These are phyloP conservation scores for Sebastes minor DNA, from an alignment of 2,797 vertebrate species.

Conservation along the genomic window DNA sequence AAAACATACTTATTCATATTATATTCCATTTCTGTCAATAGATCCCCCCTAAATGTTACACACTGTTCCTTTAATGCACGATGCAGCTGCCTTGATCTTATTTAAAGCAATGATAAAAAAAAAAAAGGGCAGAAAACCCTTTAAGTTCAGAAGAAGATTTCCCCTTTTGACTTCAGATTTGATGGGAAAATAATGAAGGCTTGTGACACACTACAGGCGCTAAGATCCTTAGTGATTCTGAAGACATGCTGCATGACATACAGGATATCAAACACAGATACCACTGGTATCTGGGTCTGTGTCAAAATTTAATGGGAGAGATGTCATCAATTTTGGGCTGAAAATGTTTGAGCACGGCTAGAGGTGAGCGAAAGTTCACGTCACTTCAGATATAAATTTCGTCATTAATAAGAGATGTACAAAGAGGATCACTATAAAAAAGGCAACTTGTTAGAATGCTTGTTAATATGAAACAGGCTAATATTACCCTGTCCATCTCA, in stretches of 20 bases:
- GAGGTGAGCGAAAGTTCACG: not conserved
- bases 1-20: too few relatives aligned
- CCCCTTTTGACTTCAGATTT: not conserved
- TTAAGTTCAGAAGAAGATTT: not conserved
- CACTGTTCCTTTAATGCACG: not conserved
- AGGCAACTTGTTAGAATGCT: not conserved
- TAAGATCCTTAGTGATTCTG: not conserved
- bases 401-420: not conserved
- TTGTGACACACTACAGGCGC: not conserved
- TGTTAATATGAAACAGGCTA: not conserved
- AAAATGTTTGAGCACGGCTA: not conserved
- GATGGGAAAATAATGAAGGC: not conserved
- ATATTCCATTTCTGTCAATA: too few relatives aligned
- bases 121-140: not conserved
- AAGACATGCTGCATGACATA: not conserved
- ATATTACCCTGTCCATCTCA: not conserved
- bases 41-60: too few relatives aligned
- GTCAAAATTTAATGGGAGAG: not conserved
- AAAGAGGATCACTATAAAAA: not conserved
- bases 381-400: not conserved
- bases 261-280: not conserved
- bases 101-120: not conserved
- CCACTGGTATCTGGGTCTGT: not conserved
- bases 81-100: not conserved
- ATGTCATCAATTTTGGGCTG: not conserved